A percentile compares a stretch with the other conserved stretches of the same genome.
These are phyloP conservation scores for Aspidapion aeneum DNA, from an alignment of 2,888 invertebrate species.

Conservation along the genomic window DNA sequence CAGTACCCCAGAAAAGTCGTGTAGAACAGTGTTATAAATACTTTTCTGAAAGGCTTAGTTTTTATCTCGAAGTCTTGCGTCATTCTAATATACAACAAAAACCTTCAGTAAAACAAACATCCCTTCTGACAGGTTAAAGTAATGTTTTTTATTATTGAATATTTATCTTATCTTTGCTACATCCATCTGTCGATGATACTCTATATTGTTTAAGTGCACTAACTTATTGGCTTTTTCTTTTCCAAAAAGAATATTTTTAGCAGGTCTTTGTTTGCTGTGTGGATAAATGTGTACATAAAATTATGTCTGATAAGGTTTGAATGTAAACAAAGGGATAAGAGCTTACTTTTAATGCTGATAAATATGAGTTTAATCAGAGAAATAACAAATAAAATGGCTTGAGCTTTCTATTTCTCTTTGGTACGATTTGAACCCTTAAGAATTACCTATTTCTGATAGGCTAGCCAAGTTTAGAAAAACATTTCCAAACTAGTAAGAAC, in stretches of 20 bases:
- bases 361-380: too few species aligned
- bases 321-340: not conserved
- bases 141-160: not conserved
- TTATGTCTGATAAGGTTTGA: not conserved
- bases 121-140: not conserved
- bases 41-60: too few species aligned
- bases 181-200: not conserved
- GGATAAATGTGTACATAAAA: not conserved
- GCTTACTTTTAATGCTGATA: not conserved
- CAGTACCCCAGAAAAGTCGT: not conserved
- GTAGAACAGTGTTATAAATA: not conserved
- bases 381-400: too few species aligned
- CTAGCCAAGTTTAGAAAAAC: too few species aligned
- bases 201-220: not conserved
- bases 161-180: not conserved
- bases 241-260: not conserved
- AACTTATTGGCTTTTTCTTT: not conserved
- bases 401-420: too few species aligned
- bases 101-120: too few species aligned
- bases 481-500: too few species aligned
- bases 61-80: too few species aligned
- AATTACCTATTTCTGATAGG: too few species aligned
- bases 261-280: not conserved
- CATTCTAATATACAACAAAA: too few species aligned
- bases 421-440: too few species aligned